Base-by-base conservation (phyloP, 30 jellyfish, hydroid and myxozoan species). In the Hydractinia echinata region DNA sequence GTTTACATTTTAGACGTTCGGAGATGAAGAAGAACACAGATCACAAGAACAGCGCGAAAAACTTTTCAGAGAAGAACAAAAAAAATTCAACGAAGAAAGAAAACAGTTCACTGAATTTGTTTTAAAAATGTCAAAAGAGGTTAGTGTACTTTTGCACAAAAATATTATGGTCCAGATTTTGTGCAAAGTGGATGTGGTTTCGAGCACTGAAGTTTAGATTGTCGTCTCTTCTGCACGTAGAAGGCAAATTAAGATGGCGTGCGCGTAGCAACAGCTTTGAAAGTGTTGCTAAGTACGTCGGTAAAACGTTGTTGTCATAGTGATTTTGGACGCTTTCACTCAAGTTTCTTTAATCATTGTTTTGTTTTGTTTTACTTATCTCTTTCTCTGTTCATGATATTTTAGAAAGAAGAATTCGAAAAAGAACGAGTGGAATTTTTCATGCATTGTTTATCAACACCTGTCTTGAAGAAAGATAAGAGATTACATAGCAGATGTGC, bases 391-490 rank as follows among this genome's bases (percentile, higher is more conserved):
- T 53, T 55, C 54, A 49, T 5, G 21, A 53, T 30, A 51, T 77
- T 79, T 4, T 76, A 90, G 97, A 76, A 89, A 83, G 97, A 90
- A 82, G 94, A 61, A 48, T 86, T 90, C 55, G 95, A 90, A 67
- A 85, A 71, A 61, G 97, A 90, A 53, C 82, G 88, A 61, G 90
- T 82, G 73, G 97, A 90, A 61, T 90, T 90, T 66, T 90, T 85
- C 70, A 90, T 85, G 77, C 94, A 85, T 61, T 90, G 97, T 73
- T 76, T 90, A n/a, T 90, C 97, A 9, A 90, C 96, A 19, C 97
- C 97, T n/a, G 96, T 86, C 53, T 66, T 90, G 10, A 72, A 73
- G 50, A 84, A 76, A 16, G 96, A 84, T 76, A 52, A 60, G 54
- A 16, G 85, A 82, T 76, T 73, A 82, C 54, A 81, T 61, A 64